Evolutionary conservation across 2,888 invertebrate species (phyloP), one percentile per base, ranked within the genome.

Genomic region (Tuberolachnus salignus): DNA sequence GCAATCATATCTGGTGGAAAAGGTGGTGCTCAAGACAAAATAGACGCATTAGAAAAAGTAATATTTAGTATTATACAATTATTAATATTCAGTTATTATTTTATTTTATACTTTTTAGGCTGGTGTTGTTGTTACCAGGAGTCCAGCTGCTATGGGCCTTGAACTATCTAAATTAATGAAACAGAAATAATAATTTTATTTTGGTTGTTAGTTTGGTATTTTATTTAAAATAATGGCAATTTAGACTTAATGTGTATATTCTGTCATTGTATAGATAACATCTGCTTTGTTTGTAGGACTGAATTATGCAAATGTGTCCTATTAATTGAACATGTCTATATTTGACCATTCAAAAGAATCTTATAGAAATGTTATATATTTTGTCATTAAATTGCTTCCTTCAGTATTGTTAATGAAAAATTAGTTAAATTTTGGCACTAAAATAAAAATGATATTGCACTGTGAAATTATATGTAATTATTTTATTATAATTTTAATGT

Each of bases 1-100:
- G 99, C 99, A 82, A 99, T 99, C 84, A 98, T 99, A 85, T 95
- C 98, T 1, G 98, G 98, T 19, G 98, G 98, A 70, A 98, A 98
- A 86, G 98, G 99, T 82, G 97, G 97, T 75, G 99, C 99, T 80
- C 92, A 94, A 87, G 98, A 97, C 85, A 99, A 99, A 88, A 99
- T 99, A 83, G 92, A 94, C 84, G 97, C 99, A 80, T 87, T 99
- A 82, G 93, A 94, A 87, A 92, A 91, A 85, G 88, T 88, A 83
- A 82, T 34, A 34, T 51, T 51, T 9, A 57, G 26, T 23, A 49
- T 23, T 55, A 34, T 44, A 51, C 63, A 6, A 46, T 81, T 16
- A 23, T 34, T 34, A 34, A 34, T 26, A 11, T 26, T 80, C 3
- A 8, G 63, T 44, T 53, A 59, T 44, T 59, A 26, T 26, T 26